phyloP scores from a whole-genome alignment of 2,888 invertebrate species.

The Willowsia nigromaculata region DNA sequence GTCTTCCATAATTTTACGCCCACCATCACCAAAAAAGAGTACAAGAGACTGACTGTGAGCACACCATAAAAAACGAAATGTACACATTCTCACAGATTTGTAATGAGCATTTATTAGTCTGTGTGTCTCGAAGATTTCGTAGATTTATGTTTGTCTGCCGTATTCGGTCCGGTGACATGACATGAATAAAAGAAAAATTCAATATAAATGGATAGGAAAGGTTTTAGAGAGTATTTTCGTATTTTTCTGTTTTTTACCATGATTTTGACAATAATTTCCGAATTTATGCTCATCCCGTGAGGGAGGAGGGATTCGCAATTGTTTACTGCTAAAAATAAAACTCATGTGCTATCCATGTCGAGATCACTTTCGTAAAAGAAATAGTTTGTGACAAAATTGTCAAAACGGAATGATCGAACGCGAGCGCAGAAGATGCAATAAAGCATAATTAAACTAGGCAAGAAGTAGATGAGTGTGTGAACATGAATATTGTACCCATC shows the following conservation, averaged over 20 bases:
- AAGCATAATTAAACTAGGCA: no score
- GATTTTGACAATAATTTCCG: not conserved
- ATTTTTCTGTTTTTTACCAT: no score
- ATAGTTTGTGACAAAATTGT: no score
- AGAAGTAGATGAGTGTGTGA: no score
- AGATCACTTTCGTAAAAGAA: no score
- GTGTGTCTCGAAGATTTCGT: slow-evolving; percentile 12
- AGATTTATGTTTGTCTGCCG: slow-evolving; percentile 31
- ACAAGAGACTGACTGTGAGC: not conserved
- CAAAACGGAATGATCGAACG: no score
- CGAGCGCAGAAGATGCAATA: no score
- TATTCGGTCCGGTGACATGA: slow-evolving; percentile 46
- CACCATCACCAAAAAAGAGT: not conserved
- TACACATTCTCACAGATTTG: not conserved
- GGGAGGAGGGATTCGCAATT: not conserved
- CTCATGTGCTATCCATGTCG: no score
- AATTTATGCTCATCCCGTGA: not conserved
- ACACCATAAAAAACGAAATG: no score
- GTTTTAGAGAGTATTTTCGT: not conserved
- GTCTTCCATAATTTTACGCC: slow-evolving; percentile 4
- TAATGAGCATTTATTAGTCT: slow-evolving; percentile 31
- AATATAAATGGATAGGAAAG: not conserved
- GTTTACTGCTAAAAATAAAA: no score
- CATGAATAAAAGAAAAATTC: slow-evolving; percentile 36
- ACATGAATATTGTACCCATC: no score